phyloP scores from a whole-genome alignment of 1,140 invertebrate species.

The Maniola jurtina region DNA sequence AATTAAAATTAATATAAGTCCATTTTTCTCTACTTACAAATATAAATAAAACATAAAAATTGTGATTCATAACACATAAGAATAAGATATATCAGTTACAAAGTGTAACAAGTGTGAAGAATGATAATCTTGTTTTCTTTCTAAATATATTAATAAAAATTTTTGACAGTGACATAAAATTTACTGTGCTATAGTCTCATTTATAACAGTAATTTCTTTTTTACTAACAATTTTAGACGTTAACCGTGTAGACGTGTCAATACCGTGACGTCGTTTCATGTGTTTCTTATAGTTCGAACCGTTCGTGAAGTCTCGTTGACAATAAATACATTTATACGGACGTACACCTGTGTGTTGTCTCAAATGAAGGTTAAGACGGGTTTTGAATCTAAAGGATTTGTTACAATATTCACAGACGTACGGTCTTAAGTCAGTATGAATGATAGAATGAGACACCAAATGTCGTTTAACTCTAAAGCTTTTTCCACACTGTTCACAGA shows the following conservation, averaged over 20 bases:
- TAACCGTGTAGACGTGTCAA: constrained; percentile 57
- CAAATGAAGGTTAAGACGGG: constrained; percentile 83
- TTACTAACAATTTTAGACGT: constrained; percentile 8
- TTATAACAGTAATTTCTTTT: not conserved
- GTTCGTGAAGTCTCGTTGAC: constrained; percentile 86
- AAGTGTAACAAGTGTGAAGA: no score
- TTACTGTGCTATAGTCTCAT: not conserved
- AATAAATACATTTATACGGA: constrained; percentile 81
- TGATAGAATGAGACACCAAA: constrained; percentile 73
- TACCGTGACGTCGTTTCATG: constrained; percentile 86
- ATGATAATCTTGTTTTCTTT: no score
- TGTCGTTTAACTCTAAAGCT: constrained; percentile 82
- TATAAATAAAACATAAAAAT: no score
- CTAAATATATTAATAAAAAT: no score
- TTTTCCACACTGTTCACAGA: constrained; percentile 87
- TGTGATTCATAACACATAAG: no score
- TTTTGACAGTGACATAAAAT: not conserved
- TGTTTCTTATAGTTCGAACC: constrained; percentile 89
- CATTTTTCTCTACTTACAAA: no score
- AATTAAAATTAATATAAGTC: no score
- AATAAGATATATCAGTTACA: no score
- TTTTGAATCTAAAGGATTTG: constrained; percentile 86
- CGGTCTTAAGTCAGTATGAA: constrained; percentile 94
- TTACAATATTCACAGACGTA: constrained; percentile 86
- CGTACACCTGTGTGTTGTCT: constrained; percentile 83